Evolutionary conservation across 2,113 vertebrate species (phyloP), one percentile per base, ranked within the genome.

Genomic region (Pyrgilauda ruficollis): DNA sequence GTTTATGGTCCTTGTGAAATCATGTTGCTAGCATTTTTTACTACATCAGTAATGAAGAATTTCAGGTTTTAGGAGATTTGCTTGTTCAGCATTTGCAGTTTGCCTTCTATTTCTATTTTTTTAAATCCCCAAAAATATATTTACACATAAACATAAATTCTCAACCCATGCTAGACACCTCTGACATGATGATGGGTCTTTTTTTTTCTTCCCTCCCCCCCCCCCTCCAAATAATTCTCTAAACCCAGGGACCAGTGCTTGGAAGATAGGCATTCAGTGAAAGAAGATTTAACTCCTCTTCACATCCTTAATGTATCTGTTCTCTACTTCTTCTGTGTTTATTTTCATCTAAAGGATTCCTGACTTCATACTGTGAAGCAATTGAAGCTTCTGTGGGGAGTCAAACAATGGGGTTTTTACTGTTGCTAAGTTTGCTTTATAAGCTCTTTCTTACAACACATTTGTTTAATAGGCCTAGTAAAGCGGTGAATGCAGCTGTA

Each of bases 281-380:
- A 94, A 80, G 74, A 91, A 79, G 55, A 86, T 47, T 88, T 94
- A 55, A 62, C 27, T 88, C 24, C 58, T 87, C 70, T 91, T 90
- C 92, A 79, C 67, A 24, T 62, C 72, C 77, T 87, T 92, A 91
- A 70, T 80, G 82, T 92, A 67, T 61, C 82, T 91, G 23, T 77
- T 94, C 63, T 81, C 66, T 89, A 35, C 73, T 77, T 66, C 73
- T 77, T 66, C 84, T 90, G 16, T 92, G 93, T 95, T 95, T 96
- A 86, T 97, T 96, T 97, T 96, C 90, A 77, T 96, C 92, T 94
- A 86, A 96, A 97, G 90, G 64, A 93, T 95, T 96, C 87, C 89
- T 96, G 96, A 84, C 87, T 96, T 93, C 96, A 94, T 90, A 94
- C 95, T 96, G 92, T 97, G 95, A 96, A 91, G 90, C 86, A 94